These are phyloP conservation scores for Notodonta ziczac DNA, from an alignment of 2,888 invertebrate genomes.

Conservation along the genomic window DNA sequence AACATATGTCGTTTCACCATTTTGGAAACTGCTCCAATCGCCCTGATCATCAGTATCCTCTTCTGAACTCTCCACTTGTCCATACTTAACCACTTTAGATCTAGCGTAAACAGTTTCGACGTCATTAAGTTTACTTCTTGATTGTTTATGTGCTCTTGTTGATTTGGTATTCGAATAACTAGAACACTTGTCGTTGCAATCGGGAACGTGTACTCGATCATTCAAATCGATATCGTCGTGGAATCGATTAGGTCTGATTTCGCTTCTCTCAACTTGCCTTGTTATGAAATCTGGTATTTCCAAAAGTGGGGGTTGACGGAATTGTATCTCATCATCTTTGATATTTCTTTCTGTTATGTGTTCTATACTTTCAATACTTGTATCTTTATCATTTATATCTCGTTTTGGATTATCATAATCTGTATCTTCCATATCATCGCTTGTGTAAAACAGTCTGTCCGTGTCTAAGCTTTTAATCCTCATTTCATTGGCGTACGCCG, in stretches of 20 bases:
- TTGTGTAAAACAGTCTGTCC: conserved; percentile 58
- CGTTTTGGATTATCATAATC: conserved; percentile 1
- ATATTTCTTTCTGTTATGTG: conserved; percentile 10
- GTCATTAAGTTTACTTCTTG: conserved; percentile 19
- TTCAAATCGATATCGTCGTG: conserved; percentile 28
- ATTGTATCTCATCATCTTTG: conserved; percentile 39
- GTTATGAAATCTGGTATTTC: conserved; percentile 66
- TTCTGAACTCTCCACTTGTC: conserved; percentile 18
- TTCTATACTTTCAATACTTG: not conserved
- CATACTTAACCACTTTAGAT: conserved; percentile 69
- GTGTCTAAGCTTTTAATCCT: conserved; percentile 46
- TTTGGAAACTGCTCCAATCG: conserved; percentile 14
- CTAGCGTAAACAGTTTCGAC: conserved; percentile 67
- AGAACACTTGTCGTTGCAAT: conserved; percentile 36
- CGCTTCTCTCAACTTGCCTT: conserved; percentile 48
- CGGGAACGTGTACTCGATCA: conserved; percentile 9
- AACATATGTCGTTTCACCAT: conserved; percentile 34
- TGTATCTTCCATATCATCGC: conserved; percentile 8
- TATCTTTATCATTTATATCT: not conserved
- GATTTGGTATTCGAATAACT: conserved; percentile 39
- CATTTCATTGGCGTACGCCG: conserved; percentile 50
- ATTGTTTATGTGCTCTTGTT: conserved; percentile 12
- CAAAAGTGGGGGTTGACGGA: conserved; percentile 54
- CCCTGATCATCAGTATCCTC: conserved; percentile 8
- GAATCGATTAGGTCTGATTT: conserved; percentile 17